Evolutionary conservation across 2,888 invertebrate genomes (phyloP).

Genomic region (Diarsia mendica): DNA sequence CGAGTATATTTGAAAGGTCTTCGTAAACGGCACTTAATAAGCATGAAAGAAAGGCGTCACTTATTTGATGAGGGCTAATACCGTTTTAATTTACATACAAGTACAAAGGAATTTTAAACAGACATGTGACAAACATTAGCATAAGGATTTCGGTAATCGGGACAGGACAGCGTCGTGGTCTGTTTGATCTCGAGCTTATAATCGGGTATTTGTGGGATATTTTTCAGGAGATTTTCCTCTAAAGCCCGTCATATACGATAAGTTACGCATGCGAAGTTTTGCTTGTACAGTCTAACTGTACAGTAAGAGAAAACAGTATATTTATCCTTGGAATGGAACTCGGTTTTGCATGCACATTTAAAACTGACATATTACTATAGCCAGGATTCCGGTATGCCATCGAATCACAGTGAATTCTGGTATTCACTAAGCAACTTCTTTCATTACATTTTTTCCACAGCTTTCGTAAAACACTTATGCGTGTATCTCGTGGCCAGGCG

Average conservation of each 20-base stretch:
- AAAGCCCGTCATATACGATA: background rate
- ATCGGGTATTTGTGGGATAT: slow-evolving; percentile 18
- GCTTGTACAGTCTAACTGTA: background rate
- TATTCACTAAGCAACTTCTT: background rate
- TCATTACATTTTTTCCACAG: background rate
- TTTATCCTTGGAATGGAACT: background rate
- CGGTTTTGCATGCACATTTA: background rate
- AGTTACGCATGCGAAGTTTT: background rate
- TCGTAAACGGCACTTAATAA: slow-evolving; percentile 10
- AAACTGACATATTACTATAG: background rate
- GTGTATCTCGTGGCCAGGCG: too few relatives aligned
- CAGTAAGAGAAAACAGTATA: background rate
- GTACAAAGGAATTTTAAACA: slow-evolving; percentile 51
- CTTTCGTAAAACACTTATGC: background rate
- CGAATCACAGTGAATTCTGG: background rate
- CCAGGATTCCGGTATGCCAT: background rate
- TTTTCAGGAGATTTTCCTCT: slow-evolving; percentile 17
- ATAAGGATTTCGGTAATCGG: slow-evolving; percentile 10
- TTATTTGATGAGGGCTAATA: slow-evolving; percentile 43
- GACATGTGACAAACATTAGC: slow-evolving; percentile 41
- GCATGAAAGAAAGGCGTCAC: slow-evolving; percentile 20
- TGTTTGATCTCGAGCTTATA: slow-evolving; percentile 27
- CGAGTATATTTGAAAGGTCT: background rate
- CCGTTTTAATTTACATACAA: slow-evolving; percentile 31
- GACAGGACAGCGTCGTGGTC: slow-evolving; percentile 9